Base-by-base conservation (phyloP, 2,797 vertebrate genomes). In the Phoxinus dragarum region DNA sequence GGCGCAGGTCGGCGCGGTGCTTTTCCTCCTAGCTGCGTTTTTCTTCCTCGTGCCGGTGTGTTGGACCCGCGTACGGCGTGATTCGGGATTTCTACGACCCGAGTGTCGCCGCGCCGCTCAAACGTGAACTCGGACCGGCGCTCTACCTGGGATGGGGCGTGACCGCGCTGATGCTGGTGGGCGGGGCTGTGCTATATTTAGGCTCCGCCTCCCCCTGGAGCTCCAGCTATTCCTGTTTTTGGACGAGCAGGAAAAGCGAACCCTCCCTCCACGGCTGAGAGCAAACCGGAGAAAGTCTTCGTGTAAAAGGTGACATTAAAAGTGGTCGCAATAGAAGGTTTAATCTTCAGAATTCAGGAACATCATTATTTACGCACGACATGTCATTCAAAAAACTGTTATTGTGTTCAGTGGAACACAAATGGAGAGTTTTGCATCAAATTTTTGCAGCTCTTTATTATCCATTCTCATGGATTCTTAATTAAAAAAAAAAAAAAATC, bases 1-100 rank as follows among this genome's bases (percentile, higher is more conserved):
- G 86, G 91, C 82, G 1, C 88, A 90, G 85, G 59, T 91, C 9
- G 89, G 93, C 0, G 94, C 92, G 27, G 47, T 81, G 14, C 84
- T 94, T 56, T 95, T 94, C 76, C 69, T 92, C 0, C 78, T 91
- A 36, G 92, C 94, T 0, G 94, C 93, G 9, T 82, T 94, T 34
- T 90, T 90, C 83, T 95, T 92, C 88, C 81, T 95, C 77, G 9
- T 92, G 14, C 95, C 95, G 5, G 89, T 96, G 84, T 92, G 91
- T 27, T 95, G 94, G 91, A 94, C 93, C 93, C 0, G 93, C 94
- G 54, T 88, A 94, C 17, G 42, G 89, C 0, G 88, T 93, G 5
- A 91, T 96, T 77, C 89, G 91, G 72, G 94, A 95, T 87, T 96
- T 96, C 89, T 95, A 95, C 16, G 93, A 95, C 80, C 92, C 91